A percentile compares a stretch with the other conserved stretches of the same genome.
Conservation (phyloP, 1,140 invertebrate genomes). For the Cotesia vestalis region DNA sequence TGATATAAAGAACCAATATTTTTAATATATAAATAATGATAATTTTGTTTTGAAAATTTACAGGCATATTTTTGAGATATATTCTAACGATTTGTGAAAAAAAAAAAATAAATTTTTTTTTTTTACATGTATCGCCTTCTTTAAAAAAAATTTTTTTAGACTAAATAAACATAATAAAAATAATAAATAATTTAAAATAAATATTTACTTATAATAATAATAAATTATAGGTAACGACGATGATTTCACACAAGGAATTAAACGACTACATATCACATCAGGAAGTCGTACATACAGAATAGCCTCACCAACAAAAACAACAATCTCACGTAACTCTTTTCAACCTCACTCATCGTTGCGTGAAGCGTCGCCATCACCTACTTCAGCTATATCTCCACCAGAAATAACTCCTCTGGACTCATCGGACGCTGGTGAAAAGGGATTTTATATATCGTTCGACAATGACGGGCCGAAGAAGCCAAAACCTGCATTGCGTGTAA, state of each 20-base stretch:
- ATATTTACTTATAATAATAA: not conserved
- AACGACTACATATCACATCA: slow-evolving; percentile 82
- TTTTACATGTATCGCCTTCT: too few relatives aligned
- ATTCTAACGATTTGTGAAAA: too few relatives aligned
- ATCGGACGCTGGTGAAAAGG: slow-evolving; percentile 76
- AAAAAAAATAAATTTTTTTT: too few relatives aligned
- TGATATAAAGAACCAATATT: too few relatives aligned
- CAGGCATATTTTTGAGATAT: too few relatives aligned
- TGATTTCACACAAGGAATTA: slow-evolving; percentile 71
- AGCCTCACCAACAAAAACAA: slow-evolving; percentile 80
- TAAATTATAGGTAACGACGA: slow-evolving; percentile 63
- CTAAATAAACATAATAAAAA: too few relatives aligned
- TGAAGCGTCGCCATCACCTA: slow-evolving; percentile 61
- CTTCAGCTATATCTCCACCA: slow-evolving; percentile 52
- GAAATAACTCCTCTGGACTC: slow-evolving; percentile 61
- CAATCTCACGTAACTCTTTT: slow-evolving; percentile 77
- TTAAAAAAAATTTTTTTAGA: too few relatives aligned
- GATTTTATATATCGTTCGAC: slow-evolving; percentile 96
- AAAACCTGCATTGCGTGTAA: slow-evolving; percentile 84
- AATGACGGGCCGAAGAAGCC: slow-evolving; percentile 86
- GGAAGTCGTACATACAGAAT: slow-evolving; percentile 88
- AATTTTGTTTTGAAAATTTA: too few relatives aligned
- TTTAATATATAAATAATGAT: too few relatives aligned
- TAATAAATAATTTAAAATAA: too few relatives aligned
- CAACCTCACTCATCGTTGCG: slow-evolving; percentile 67